Evolutionary conservation across 2,888 invertebrate genomes (phyloP), one percentile per base, ranked within the genome.

Genomic region (Mesochorus sp.): DNA sequence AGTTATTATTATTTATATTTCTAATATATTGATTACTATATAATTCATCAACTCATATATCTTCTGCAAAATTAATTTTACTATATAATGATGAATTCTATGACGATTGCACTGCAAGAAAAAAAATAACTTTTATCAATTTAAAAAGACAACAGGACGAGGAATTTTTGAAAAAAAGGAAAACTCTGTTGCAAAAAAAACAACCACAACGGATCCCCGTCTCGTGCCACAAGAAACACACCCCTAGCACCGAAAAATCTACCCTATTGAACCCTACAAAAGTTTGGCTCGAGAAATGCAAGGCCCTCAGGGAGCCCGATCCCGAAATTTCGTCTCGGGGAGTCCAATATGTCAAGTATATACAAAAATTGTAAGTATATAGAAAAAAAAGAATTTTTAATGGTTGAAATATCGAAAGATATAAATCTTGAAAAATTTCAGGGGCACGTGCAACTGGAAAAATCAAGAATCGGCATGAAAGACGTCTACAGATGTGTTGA

Each of bases 211-310:
- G 57, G 37, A 57, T 12, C 26, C 10, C 8, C 19, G 2, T 59
- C 55, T 0, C 24, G 28, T 3, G 59, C 21, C 24, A 39, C 4
- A 61, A 62, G 21, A 12, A 67, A 49, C 59, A 44, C 59, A 10
- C 4, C 1, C 62, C 57, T 1, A 8, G n/a, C n/a, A 44, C 39
- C n/a, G 53, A 59, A 12, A 4, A 55, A 57, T 88, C 89, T 0
- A 89, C 89, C 3, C 77, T 90, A 3, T 55, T 88, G 0, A 87
- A 87, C 12, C 81, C 84, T 1, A 90, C 91, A 0, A 85, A 86
- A 75, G 84, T 85, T 8, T 91, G 90, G 90, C 83, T 83, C 31
- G 87, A 87, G 57, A 90, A 85, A 76, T 87, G 86, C 51, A 85
- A 77, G 79, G 37, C 51, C 0, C 62, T 8, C 14, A 34, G 74